A percentile compares a stretch with the other conserved stretches of the same genome.
phyloP scores from a whole-genome alignment of 2,888 invertebrate species.

The Auanema freiburgensis region DNA sequence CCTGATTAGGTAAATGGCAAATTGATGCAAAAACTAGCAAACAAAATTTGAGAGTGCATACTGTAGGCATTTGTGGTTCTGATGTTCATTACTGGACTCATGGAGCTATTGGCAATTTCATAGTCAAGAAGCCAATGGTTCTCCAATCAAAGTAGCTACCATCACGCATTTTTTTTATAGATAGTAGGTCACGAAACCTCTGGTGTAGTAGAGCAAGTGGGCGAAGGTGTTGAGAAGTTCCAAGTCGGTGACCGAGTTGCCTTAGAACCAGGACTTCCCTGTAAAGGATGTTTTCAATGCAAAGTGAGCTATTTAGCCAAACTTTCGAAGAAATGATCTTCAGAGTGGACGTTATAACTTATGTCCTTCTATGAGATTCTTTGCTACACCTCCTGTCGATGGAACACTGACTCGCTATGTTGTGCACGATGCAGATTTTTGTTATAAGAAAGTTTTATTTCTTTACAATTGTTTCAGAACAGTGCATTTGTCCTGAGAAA shows the following conservation, averaged over 20 bases:
- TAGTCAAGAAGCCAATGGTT: constrained; percentile 69
- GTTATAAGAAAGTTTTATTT: constrained; percentile 67
- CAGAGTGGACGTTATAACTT: constrained; percentile 82
- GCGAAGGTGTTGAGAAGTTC: constrained; percentile 68
- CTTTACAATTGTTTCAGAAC: not conserved
- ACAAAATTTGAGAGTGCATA: constrained; percentile 73
- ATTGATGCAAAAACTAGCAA: not conserved
- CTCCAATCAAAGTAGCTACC: not conserved
- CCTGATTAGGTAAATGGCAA: constrained; percentile 21
- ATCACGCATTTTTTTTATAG: no score
- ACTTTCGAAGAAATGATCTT: not conserved
- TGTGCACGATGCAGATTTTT: constrained; percentile 76
- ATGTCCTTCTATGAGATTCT: constrained; percentile 83
- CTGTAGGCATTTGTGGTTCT: constrained; percentile 91
- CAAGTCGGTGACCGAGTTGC: constrained; percentile 48
- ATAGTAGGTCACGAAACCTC: constrained; percentile 89
- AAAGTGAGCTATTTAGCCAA: constrained; percentile 68
- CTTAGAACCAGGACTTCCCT: constrained; percentile 77
- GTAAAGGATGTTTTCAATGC: constrained; percentile 81
- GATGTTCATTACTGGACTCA: constrained; percentile 88
- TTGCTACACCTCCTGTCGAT: constrained; percentile 91
- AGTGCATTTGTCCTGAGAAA: not conserved
- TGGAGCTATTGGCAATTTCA: constrained; percentile 84
- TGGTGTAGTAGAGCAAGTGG: constrained; percentile 73
- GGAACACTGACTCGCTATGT: constrained; percentile 86